Base-by-base conservation (phyloP, 2,113 vertebrate species). In the Butastur rufipennis region DNA sequence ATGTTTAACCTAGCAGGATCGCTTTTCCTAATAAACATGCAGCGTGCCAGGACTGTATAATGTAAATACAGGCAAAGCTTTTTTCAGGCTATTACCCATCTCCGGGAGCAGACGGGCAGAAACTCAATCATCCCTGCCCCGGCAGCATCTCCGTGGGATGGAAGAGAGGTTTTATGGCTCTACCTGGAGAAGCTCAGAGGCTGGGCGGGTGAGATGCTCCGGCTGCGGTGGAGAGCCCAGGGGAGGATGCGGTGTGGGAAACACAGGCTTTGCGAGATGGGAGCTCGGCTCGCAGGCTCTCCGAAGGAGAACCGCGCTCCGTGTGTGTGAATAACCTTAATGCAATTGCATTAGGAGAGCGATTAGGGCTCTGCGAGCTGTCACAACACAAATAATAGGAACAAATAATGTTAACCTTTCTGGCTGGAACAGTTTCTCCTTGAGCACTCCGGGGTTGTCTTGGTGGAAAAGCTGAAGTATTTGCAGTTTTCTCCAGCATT, bases 321-420 rank as follows among this genome's bases (percentile, higher is more conserved):
- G 4, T 21, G 86, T 91, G 93, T 93, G 94, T 95, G 94, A 94
- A 95, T 89, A 94, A 86, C 93, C 88, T 92, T 89, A 96, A 84
- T 79, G 89, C 77, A 95, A 95, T 91, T 94, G 97, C 86, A 78
- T 95, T 93, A 95, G 90, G 92, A 95, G 90, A 97, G 75, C 61
- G 75, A 96, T 95, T 93, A 96, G 94, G 95, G 94, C 83, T 92
- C 93, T 95, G 97, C 0, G 78, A 96, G 94, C 96, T 97, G 95
- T 93, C 97, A 96, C 95, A 95, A 84, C 97, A 97, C 91, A 88
- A 97, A 94, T 95, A 96, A 97, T 81, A 71, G 91, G 92, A 96
- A 95, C 91, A 97, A 95, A 97, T 91, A 95, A 93, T 27, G 88
- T 96, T 96, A 96, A 95, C 94, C 94, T 96, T 96, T 97, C 92